Evolutionary conservation across 2,113 vertebrate species (phyloP).

Genomic region (Protobothrops mucrosquamatus): DNA sequence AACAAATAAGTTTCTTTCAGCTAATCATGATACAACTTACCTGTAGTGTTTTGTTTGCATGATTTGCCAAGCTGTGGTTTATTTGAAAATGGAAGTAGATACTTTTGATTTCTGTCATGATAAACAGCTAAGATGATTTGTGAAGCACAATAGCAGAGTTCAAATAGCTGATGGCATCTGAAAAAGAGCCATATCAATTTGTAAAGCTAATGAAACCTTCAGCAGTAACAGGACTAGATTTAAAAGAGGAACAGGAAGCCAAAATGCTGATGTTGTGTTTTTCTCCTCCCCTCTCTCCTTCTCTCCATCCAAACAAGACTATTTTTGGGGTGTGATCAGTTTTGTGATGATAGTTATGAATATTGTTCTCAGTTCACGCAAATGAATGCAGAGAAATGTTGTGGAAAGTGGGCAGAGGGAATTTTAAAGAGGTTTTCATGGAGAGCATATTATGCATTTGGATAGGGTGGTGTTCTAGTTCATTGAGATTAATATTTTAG

Average conservation of each 20-base stretch:
- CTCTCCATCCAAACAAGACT: slow-evolving; percentile 43
- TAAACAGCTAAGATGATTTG: slow-evolving; percentile 26
- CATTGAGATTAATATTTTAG: neutral
- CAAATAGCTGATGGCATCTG: slow-evolving; percentile 38
- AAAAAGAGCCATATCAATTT: slow-evolving; percentile 22
- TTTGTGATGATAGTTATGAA: slow-evolving; percentile 52
- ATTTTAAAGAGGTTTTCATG: neutral
- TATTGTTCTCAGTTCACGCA: slow-evolving; percentile 38
- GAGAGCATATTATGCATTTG: neutral
- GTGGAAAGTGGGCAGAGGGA: neutral
- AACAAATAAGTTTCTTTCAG: neutral
- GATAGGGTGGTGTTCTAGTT: neutral
- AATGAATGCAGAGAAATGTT: slow-evolving; percentile 19
- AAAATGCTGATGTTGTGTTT: slow-evolving; percentile 34
- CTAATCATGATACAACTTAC: neutral
- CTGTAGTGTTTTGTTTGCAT: neutral
- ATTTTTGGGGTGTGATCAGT: slow-evolving; percentile 55
- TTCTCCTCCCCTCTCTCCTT: neutral
- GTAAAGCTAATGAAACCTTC: slow-evolving; percentile 39
- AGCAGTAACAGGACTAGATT: slow-evolving; percentile 41
- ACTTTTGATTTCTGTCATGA: neutral
- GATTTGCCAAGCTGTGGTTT: neutral
- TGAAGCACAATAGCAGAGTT: slow-evolving; percentile 42
- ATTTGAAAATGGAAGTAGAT: neutral
- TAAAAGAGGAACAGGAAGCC: slow-evolving; percentile 45